Evolutionary conservation across 2,113 vertebrate genomes (phyloP), one percentile per base, ranked within the genome.

Genomic region (Vombatus ursinus): DNA sequence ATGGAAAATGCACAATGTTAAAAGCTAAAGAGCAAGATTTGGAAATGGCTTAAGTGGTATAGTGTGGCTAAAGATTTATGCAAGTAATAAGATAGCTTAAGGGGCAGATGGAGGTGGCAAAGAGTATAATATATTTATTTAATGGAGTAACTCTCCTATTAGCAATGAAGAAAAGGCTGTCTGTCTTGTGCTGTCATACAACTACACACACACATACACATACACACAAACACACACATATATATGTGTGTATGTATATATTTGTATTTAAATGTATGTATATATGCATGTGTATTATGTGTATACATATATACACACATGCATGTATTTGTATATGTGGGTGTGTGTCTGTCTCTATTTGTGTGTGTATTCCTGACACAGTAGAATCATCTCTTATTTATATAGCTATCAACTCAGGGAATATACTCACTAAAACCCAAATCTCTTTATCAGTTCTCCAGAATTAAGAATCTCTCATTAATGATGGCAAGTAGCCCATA

Each of bases 31-130:
- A 95, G 90, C 37, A 3, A 50, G 91, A 24, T 51, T 93, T 91
- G 91, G 93, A 92, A 50, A 92, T 50, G 44, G 5, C 53, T 57
- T 95, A 97, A 57, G 49, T 92, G 92, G 95, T 94, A 96, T 91
- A 94, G 3, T 93, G 91, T 93, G 95, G 97, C 54, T 97, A 91
- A 96, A 97, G 97, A 98, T 96, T 97, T 96, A 98, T 98, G 94
- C 57, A 95, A 96, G 51, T 94, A 98, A 96, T 98, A 98, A 98
- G 93, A 95, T 51, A 52, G 92, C 95, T 96, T 97, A 98, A 97
- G 95, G 94, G 61, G 91, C 53, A 96, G 91, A 90, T 95, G 37
- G 68, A 96, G 12, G 77, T 68, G 90, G 49, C 68, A 95, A 68
- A 96, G 52, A 92, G 52, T 51, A 48, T 94, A 96, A 91, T 91